A percentile compares a stretch with the other conserved stretches of the same genome.
These are phyloP conservation scores for Cephus nigrinus DNA, from an alignment of 2,888 invertebrate genomes.

Conservation along the genomic window DNA sequence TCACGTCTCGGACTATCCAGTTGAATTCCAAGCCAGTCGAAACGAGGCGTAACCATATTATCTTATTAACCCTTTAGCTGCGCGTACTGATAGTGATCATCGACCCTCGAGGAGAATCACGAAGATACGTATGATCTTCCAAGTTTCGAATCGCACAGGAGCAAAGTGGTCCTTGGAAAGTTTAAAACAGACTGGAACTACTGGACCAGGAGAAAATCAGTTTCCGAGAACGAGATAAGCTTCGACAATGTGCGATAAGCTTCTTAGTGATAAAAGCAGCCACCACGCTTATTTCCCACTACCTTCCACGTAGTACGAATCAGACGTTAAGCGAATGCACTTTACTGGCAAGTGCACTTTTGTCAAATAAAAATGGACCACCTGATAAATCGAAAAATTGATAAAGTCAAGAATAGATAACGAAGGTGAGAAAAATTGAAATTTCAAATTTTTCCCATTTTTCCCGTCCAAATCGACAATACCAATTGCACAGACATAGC, in stretches of 20 bases:
- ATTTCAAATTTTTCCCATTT: background rate
- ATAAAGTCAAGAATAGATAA: background rate
- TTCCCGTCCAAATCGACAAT: too few relatives aligned
- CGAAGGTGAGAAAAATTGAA: too few relatives aligned
- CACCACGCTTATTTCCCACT: too few relatives aligned
- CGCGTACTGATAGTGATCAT: background rate
- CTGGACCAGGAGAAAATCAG: background rate
- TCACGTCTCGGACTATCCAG: background rate
- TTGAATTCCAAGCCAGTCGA: background rate
- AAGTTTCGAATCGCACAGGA: too few relatives aligned
- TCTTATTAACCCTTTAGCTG: background rate
- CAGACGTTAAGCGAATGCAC: background rate
- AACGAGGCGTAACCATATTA: background rate
- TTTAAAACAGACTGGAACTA: background rate
- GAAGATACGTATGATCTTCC: too few relatives aligned
- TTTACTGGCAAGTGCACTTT: background rate
- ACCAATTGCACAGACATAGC: background rate
- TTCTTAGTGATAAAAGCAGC: background rate
- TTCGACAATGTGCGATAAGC: background rate
- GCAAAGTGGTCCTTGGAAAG: background rate
- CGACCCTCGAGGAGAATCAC: background rate
- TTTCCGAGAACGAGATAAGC: background rate
- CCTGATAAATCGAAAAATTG: background rate
- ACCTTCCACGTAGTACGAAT: background rate
- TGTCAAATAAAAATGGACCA: background rate